Conservation (phyloP, 1,140 invertebrate genomes). For the Aphelenchoides fujianensis region DNA sequence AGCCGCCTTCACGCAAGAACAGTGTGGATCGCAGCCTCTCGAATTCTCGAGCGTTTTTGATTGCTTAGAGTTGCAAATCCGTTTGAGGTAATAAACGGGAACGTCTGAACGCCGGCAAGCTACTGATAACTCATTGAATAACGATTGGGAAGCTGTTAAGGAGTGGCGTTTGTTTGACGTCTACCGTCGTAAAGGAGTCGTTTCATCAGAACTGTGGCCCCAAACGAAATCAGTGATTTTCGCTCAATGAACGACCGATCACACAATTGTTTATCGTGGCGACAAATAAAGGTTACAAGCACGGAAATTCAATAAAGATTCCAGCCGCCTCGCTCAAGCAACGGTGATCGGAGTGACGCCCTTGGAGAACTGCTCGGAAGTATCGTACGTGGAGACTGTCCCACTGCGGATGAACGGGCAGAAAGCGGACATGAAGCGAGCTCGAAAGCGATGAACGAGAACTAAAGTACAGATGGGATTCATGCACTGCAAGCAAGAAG, state of each 20-base stretch:
- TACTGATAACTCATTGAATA: no score
- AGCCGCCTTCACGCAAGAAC: no score
- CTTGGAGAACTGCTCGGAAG: background rate
- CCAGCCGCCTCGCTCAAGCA: background rate
- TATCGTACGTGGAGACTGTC: background rate
- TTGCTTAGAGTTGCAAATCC: no score
- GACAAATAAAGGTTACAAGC: background rate
- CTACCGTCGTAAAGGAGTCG: no score
- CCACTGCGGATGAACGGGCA: background rate
- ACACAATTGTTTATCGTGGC: background rate
- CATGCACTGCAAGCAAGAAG: background rate
- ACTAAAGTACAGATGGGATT: background rate
- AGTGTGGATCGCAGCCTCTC: no score
- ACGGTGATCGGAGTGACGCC: background rate
- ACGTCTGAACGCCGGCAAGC: no score
- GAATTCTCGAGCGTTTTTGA: no score
- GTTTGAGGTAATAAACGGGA: no score
- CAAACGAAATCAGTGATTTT: background rate
- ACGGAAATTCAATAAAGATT: background rate
- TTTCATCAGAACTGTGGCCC: background rate
- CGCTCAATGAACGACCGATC: background rate
- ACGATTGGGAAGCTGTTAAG: background rate
- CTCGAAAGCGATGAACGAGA: background rate
- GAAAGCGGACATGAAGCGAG: background rate
- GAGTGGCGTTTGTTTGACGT: background rate